Evolutionary conservation across 2,888 invertebrate species (phyloP).

Genomic region (Hyalella azteca): DNA sequence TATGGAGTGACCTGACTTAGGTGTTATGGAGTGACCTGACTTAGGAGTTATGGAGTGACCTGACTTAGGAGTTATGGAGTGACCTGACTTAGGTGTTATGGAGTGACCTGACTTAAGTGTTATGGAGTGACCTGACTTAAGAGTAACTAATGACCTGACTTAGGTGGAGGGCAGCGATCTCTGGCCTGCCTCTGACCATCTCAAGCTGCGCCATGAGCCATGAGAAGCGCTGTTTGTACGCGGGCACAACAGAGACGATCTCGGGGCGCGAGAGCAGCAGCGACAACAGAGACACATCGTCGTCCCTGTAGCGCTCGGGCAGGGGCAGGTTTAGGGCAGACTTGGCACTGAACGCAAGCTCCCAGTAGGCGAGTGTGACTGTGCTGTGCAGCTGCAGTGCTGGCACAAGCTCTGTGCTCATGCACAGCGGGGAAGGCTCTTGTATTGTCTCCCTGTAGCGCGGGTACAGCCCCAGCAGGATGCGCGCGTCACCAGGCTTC

Average conservation of each 20-base stretch:
- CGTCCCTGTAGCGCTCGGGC: slow-evolving; percentile 40
- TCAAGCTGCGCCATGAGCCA: slow-evolving; percentile 53
- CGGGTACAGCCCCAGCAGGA: slow-evolving; percentile 44
- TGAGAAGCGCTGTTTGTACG: slow-evolving; percentile 45
- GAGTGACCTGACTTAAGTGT: too few relatives aligned
- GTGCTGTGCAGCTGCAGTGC: not conserved
- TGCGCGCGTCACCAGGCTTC: slow-evolving; percentile 44
- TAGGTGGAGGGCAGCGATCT: slow-evolving; percentile 42
- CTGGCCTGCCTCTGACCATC: slow-evolving; percentile 43
- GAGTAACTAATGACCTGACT: slow-evolving; percentile 49
- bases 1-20: too few relatives aligned
- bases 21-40: too few relatives aligned
- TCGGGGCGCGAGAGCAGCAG: slow-evolving; percentile 51
- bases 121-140: too few relatives aligned
- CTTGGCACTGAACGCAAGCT: slow-evolving; percentile 41
- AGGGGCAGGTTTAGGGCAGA: not conserved
- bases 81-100: too few relatives aligned
- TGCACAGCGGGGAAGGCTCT: not conserved
- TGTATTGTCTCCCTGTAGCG: slow-evolving; percentile 37
- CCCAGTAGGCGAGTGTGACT: slow-evolving; percentile 48
- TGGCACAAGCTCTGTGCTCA: not conserved
- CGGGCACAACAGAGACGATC: slow-evolving; percentile 39
- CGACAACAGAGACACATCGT: slow-evolving; percentile 45
- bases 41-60: too few relatives aligned
- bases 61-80: too few relatives aligned